Evolutionary conservation across 2,888 invertebrate species (phyloP).

Genomic region (Pachydiplax longipennis): DNA sequence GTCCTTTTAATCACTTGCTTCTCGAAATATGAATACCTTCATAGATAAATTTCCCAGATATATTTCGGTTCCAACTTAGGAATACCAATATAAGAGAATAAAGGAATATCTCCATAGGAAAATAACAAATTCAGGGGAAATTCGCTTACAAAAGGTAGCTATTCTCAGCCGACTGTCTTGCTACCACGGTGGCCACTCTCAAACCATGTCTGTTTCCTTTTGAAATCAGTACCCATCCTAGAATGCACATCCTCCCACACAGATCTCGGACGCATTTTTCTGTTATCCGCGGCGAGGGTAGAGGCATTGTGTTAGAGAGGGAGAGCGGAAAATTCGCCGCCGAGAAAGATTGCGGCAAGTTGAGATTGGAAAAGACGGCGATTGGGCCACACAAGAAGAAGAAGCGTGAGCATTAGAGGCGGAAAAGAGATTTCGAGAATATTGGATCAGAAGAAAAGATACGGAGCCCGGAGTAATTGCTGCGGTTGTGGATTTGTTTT

Average conservation of each 20-base stretch:
- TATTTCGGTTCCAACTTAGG: too few species aligned
- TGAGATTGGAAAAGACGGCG: not conserved
- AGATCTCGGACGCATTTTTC: not conserved
- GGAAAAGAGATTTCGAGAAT: not conserved
- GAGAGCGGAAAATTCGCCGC: not conserved
- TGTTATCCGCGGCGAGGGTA: not conserved
- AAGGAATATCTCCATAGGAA: too few species aligned
- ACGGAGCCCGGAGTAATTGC: not conserved
- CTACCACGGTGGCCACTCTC: too few species aligned
- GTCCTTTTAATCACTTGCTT: too few species aligned
- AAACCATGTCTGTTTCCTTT: too few species aligned
- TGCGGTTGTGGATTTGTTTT: not conserved
- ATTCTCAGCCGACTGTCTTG: too few species aligned
- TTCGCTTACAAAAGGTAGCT: too few species aligned
- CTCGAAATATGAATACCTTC: too few species aligned
- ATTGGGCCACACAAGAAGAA: not conserved
- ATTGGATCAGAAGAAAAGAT: not conserved
- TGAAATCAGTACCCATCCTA: too few species aligned
- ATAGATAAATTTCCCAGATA: too few species aligned
- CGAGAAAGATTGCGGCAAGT: not conserved
- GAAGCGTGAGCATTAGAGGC: not conserved
- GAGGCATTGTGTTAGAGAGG: not conserved
- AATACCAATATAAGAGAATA: too few species aligned
- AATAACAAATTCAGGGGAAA: too few species aligned
- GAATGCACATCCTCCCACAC: not conserved